A percentile compares a stretch with the other conserved stretches of the same genome.
phyloP scores from a whole-genome alignment of 2,888 invertebrate species.

The Sinodicranocentrus sp. region DNA sequence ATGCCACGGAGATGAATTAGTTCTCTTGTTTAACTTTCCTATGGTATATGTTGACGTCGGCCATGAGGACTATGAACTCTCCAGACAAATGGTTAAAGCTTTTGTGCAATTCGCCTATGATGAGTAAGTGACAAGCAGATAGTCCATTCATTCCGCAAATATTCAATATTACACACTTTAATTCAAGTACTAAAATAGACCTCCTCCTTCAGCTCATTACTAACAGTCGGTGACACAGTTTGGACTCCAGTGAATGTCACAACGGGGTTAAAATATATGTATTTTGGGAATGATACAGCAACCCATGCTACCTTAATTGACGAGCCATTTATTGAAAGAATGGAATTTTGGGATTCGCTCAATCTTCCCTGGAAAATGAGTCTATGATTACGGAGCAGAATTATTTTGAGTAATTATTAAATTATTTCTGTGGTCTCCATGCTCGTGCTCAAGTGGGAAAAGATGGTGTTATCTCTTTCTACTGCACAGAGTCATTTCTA shows the following conservation, averaged over 20 bases:
- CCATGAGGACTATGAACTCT: conserved; percentile 66
- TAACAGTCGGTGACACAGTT: conserved; percentile 31
- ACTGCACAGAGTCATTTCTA: no score
- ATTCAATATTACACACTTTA: not conserved
- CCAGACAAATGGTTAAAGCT: conserved; percentile 64
- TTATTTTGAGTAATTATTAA: not conserved
- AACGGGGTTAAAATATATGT: conserved; percentile 59
- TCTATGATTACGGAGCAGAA: not conserved
- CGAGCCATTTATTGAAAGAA: conserved; percentile 69
- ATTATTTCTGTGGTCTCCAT: no score
- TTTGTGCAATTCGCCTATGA: conserved; percentile 69
- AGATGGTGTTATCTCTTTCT: no score
- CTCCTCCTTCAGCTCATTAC: not conserved
- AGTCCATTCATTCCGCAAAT: not conserved
- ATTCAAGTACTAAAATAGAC: not conserved
- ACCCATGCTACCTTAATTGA: conserved; percentile 42
- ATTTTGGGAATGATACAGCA: conserved; percentile 38
- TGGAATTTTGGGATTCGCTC: conserved; percentile 70
- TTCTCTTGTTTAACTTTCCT: conserved; percentile 80
- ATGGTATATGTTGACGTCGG: conserved; percentile 73
- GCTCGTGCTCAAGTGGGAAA: no score
- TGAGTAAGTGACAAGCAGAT: conserved; percentile 52
- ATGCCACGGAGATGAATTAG: conserved; percentile 79
- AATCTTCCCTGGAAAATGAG: conserved; percentile 69
- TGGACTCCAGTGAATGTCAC: conserved; percentile 55